These are phyloP conservation scores for Orthonevra nobilis DNA, from an alignment of 2,888 invertebrate genomes.

Conservation along the genomic window DNA sequence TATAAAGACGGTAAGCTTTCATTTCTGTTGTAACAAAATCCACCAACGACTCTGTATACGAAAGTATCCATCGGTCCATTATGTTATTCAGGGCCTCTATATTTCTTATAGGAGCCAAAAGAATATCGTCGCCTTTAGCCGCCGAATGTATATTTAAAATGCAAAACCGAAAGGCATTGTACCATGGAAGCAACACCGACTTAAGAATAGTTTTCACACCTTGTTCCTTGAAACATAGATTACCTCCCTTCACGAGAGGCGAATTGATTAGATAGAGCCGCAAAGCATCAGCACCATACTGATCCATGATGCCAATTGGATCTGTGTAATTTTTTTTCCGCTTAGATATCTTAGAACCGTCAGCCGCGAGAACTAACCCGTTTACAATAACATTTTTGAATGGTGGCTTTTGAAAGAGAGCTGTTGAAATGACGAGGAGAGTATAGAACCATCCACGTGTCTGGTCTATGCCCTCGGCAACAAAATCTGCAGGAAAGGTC, in stretches of 20 bases:
- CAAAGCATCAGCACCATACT: slow-evolving; percentile 96
- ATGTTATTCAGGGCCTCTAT: slow-evolving; percentile 81
- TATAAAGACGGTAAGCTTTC: slow-evolving; percentile 94
- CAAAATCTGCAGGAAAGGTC: slow-evolving; percentile 95
- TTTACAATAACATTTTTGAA: slow-evolving; percentile 97
- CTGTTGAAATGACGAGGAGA: slow-evolving; percentile 93
- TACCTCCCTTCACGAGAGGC: slow-evolving; percentile 96
- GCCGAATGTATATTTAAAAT: slow-evolving; percentile 17
- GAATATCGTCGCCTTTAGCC: slow-evolving; percentile 73
- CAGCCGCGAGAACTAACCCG: slow-evolving; percentile 93
- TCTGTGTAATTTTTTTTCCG: slow-evolving; percentile 98
- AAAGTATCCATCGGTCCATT: slow-evolving; percentile 97
- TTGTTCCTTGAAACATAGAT: slow-evolving; percentile 94
- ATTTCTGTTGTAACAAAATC: slow-evolving; percentile 93
- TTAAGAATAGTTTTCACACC: slow-evolving; percentile 96
- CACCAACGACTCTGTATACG: slow-evolving; percentile 94
- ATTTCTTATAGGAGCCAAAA: slow-evolving; percentile 78
- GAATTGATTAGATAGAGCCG: slow-evolving; percentile 96
- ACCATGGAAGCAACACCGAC: slow-evolving; percentile 97
- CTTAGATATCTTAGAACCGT: slow-evolving; percentile 99
- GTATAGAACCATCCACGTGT: slow-evolving; percentile 99
- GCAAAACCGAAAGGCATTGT: slow-evolving; percentile 81
- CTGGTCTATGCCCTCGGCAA: slow-evolving; percentile 88
- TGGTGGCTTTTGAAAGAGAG: slow-evolving; percentile 94
- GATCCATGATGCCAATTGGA: slow-evolving; percentile 90